Evolutionary conservation across 2,888 invertebrate genomes (phyloP), one percentile per base, ranked within the genome.

Genomic region (Athalia rosae): DNA sequence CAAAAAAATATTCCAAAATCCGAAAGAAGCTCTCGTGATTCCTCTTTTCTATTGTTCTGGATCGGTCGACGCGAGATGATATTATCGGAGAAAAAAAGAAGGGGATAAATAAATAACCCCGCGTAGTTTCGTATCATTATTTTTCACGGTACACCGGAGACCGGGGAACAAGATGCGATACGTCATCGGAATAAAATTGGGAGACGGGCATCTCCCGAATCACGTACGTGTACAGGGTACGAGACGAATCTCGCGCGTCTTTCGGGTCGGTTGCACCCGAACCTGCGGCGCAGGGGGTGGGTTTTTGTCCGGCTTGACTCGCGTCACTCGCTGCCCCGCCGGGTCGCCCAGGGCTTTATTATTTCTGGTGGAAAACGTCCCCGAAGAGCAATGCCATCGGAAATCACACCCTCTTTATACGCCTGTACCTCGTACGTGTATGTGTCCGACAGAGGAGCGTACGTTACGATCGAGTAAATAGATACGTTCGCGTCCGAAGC

Each of bases 381-480:
- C 79, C 77, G 67, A 73, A 81, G 81, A 67, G 80, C 79, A 82
- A 82, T 83, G 82, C 82, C 81, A 84, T 83, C 81, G 83, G 80
- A 79, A 82, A 84, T 82, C 80, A 78, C 82, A 80, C 80, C 67
- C 67, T 53, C 50, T 11, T 11, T 3, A 53, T 67, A 28, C n/a
- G n/a, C 11, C 67, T 53, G 67, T 53, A 53, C 53, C n/a, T 63
- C 47, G 28, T 28, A 28, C 28, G 28, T 28, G 28, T 28, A 28
- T 28, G 28, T 2, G 28, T 28, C 28, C 1, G 28, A 28, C 28
- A 28, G 28, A 28, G 28, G n/a, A n/a, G 28, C 28, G 53, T 28
- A 67, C 53, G 28, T 50, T 53, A 8, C 45, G 28, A 67, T 67
- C 48, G 11, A 7, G 9, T 50, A 11, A 1, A 67, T 50, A 67